Evolutionary conservation across 2,797 vertebrate genomes (phyloP), one percentile per base, ranked within the genome.

Genomic region (Ataeniobius toweri): DNA sequence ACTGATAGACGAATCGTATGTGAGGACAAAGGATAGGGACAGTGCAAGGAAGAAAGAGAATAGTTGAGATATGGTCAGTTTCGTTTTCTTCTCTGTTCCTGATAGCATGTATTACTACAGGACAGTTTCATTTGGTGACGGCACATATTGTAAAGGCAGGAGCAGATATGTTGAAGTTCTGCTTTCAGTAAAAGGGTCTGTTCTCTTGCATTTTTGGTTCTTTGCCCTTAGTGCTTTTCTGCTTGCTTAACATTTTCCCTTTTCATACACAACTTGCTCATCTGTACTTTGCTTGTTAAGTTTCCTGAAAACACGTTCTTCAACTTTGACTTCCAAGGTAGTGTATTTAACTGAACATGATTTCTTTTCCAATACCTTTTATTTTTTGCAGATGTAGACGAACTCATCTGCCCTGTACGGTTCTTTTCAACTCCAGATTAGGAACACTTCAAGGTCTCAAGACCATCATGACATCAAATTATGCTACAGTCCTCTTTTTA

Each of bases 1-100:
- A 90, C 87, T 85, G 91, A 92, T 92, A 93, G 89, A 87, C 73
- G 63, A 90, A 91, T 73, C 73, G 74, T 78, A 80, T 74, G 83
- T 79, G 80, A 89, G 91, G 83, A 90, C 86, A 91, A 89, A 83
- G 86, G 89, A 86, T 78, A 69, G 77, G 51, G 82, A 84, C 18
- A 39, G 82, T 9, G 20, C 31, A 39, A 70, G 76, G 77, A 85
- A 74, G 73, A 78, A 46, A 74, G 68, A 73, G 77, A 77, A 59
- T 28, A 46, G 51, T 48, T 1, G 41, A 79, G 87, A 91, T 86
- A 84, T 28, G 77, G 70, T 41, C 36, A 73, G 78, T 70, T 70
- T 69, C 12, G 69, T 67, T 86, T 85, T 58, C 39, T 73, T 36
- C 80, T 78, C 76, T 71, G 67, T 36, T 50, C 78, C 74, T 77